Evolutionary conservation across 2,888 invertebrate genomes (phyloP), one percentile per base, ranked within the genome.

Genomic region (Cyaniris semiargus): DNA sequence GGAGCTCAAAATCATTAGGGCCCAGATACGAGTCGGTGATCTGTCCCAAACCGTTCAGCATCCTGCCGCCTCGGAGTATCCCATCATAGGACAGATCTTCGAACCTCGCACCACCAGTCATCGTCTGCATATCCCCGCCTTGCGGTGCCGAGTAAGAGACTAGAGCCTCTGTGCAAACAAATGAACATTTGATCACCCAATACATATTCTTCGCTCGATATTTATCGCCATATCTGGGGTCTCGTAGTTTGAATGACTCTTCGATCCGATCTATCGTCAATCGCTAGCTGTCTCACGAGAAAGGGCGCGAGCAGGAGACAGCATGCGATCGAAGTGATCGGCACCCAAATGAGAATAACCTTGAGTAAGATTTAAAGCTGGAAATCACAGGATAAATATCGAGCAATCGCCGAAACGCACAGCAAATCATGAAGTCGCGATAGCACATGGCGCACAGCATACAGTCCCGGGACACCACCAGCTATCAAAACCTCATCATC

Each of bases 1-100:
- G 95, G 84, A 94, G 92, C 86, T 94, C 95, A 88, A 95, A 96
- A 84, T 96, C 95, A 81, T 95, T 95, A 48, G 96, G 96, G 18
- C 96, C 97, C 77, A 95, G 91, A 71, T 96, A 90, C 0, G 97
- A 97, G 87, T 98, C 97, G 7, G 96, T 95, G 83, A 98, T 94
- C 88, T 98, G 97, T 21, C 98, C 98, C 10, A 98, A 94, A 4
- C 98, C 98, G 70, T 96, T 95, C 76, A 91, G 89, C 88, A 96
- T 94, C 76, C 90, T 88, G 10, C 93, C 93, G 1, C 94, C 94
- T 66, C 94, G 94, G 44, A 94, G 84, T 72, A 91, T 88, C 0
- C 97, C 97, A 84, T 98, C 98, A 88, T 97, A 98, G 74, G 97
- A 96, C 79, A 96, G 94, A 86, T 98, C 98, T 82, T 96, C 95